Evolutionary conservation across 2,113 vertebrate genomes (phyloP).

Genomic region (Aegithalos caudatus): DNA sequence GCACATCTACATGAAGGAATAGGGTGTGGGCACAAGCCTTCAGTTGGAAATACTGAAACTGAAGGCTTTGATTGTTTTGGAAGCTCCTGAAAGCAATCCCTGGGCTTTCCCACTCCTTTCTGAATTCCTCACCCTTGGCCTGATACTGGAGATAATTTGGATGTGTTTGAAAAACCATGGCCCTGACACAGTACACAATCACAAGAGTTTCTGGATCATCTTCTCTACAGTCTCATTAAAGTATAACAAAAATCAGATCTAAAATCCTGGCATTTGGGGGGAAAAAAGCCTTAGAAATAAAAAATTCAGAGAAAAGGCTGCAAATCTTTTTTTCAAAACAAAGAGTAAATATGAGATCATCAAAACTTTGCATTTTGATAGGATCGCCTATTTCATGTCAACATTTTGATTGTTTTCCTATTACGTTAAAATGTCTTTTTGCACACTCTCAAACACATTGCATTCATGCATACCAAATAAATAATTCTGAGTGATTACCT

Average conservation of each 20-base stretch:
- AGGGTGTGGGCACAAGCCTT: background rate
- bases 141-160: background rate
- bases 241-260: background rate
- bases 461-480: background rate
- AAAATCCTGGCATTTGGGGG: background rate
- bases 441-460: background rate
- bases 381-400: background rate
- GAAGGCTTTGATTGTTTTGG: background rate
- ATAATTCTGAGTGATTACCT: background rate
- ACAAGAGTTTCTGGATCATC: background rate
- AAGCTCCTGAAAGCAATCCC: background rate
- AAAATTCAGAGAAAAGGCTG: background rate
- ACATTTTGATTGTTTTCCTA: background rate
- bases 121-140: background rate
- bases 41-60: background rate
- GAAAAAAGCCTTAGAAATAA: background rate
- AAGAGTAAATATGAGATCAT: background rate
- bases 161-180: background rate
- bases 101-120: background rate
- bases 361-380: background rate
- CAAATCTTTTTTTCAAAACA: background rate
- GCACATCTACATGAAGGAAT: background rate
- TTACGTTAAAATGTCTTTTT: background rate
- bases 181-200: background rate
- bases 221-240: background rate